Base-by-base conservation (phyloP, 2,113 vertebrate genomes). In the Athene cunicularia region DNA sequence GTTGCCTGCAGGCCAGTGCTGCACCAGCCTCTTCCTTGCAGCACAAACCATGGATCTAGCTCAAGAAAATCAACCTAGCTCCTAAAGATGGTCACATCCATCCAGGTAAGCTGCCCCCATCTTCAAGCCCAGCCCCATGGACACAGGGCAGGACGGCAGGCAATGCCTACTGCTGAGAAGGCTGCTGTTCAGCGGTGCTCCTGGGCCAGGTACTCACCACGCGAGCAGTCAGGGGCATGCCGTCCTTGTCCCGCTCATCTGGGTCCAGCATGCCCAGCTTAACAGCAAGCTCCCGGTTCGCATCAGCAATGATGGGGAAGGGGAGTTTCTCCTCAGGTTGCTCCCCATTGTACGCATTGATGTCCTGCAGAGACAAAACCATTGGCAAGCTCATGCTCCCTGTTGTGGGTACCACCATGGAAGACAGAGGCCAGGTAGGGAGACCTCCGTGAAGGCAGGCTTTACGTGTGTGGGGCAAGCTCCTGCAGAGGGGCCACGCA, bases 221-320 rank as follows among this genome's bases (percentile, higher is more conserved):
- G 1, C 99, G 99, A 11, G 99, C 99, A 0, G 99, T 99, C 95
- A 99, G 98, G 6, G 99, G 99, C 37, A 99, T 87, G 50, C 99
- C 99, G 0, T 99, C 98, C 81, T 98, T 99, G 86, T 99, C 99
- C 79, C 45, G 97, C 98, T 99, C 99, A 6, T 99, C 99, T 0
- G 99, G 99, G 97, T 99, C 99, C 96, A 99, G 97, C 99, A 99
- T 99, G 58, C 99, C 99, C 91, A 99, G 87, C 91, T 98, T 95
- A 62, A 99, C 94, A 0, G 99, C 98, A 21, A 99, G 98, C 74
- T 99, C 98, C 79, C 99, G 97, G 67, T 99, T 98, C 11, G 98
- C 96, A 37, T 99, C 99, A 9, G 99, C 99, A 10, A 99, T 99
- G 97, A 99, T 99, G 71, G 99, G 99, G 95, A 99, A 99, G 30